Conservation (phyloP, 2,888 invertebrate genomes). For the Chelonus formosanus region DNA sequence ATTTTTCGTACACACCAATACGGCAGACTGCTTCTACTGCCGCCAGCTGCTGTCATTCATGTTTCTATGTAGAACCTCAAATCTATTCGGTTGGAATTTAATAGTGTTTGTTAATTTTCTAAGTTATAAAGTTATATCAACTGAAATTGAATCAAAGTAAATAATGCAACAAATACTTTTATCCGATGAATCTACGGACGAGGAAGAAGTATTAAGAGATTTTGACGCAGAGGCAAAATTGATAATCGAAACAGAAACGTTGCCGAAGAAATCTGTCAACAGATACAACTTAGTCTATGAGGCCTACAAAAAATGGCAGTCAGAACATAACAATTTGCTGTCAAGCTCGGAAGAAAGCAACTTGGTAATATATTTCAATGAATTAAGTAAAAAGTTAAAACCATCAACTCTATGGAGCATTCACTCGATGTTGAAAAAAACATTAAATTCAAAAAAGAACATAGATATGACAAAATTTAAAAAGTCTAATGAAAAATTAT, state of each 20-base stretch:
- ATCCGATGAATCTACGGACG: too few relatives aligned
- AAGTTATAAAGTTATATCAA: too few relatives aligned
- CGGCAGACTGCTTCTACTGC: too few relatives aligned
- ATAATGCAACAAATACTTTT: too few relatives aligned
- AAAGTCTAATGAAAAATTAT: too few relatives aligned
- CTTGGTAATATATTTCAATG: constrained; percentile 22
- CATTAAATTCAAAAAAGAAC: constrained; percentile 35
- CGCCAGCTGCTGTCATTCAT: too few relatives aligned
- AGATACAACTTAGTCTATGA: background rate
- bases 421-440: constrained; percentile 36
- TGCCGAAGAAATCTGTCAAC: constrained; percentile 10
- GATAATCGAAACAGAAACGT: constrained; percentile 25
- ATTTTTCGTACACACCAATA: too few relatives aligned
- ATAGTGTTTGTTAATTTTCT: too few relatives aligned
- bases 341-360: constrained; percentile 30
- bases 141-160: too few relatives aligned
- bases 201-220: constrained; percentile 18
- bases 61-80: too few relatives aligned
- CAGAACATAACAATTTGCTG: constrained; percentile 27
- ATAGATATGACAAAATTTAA: constrained; percentile 39
- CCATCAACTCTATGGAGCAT: constrained; percentile 34
- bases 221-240: constrained; percentile 22
- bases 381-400: constrained; percentile 26
- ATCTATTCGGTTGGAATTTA: too few relatives aligned
- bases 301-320: background rate